Evolutionary conservation across 2,888 invertebrate genomes (phyloP), one percentile per base, ranked within the genome.

Genomic region (Xiphydria camelus): DNA sequence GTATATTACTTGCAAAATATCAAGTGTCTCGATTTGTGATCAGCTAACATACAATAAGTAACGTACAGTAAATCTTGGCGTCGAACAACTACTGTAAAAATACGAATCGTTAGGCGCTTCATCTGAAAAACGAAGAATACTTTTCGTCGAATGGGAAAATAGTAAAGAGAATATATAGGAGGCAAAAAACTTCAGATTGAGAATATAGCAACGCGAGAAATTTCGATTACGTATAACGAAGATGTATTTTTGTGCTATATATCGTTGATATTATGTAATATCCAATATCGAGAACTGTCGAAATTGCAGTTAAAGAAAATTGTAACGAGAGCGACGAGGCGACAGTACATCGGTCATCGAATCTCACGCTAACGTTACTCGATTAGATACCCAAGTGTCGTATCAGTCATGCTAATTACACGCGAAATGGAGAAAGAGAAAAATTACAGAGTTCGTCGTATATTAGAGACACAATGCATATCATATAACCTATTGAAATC

Each of bases 231-330:
- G n/a, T n/a, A n/a, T n/a, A n/a, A 51, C 41, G 51, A 45, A 54
- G 51, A 38, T 61, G 57, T 59, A 61, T 61, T 64, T 64, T 63
- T 62, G 59, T 59, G 62, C 56, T 64, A 51, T 53, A 50, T 21
- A 34, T 38, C 15, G 46, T 23, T 50, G 25, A 33, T 40, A 49
- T 41, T n/a, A n/a, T n/a, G n/a, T n/a, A n/a, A n/a, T n/a, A n/a
- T n/a, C n/a, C n/a, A n/a, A n/a, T n/a, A n/a, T n/a, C n/a, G n/a
- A n/a, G n/a, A n/a, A n/a, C n/a, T n/a, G n/a, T n/a, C n/a, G n/a
- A n/a, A n/a, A n/a, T n/a, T n/a, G n/a, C n/a, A n/a, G n/a, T n/a
- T n/a, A n/a, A n/a, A n/a, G n/a, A n/a, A n/a, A n/a, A n/a, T n/a
- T n/a, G n/a, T n/a, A n/a, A n/a, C n/a, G n/a, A n/a, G n/a, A n/a